Conservation (phyloP, 1,140 invertebrate genomes). For the Drosophila kurseongensis region DNA sequence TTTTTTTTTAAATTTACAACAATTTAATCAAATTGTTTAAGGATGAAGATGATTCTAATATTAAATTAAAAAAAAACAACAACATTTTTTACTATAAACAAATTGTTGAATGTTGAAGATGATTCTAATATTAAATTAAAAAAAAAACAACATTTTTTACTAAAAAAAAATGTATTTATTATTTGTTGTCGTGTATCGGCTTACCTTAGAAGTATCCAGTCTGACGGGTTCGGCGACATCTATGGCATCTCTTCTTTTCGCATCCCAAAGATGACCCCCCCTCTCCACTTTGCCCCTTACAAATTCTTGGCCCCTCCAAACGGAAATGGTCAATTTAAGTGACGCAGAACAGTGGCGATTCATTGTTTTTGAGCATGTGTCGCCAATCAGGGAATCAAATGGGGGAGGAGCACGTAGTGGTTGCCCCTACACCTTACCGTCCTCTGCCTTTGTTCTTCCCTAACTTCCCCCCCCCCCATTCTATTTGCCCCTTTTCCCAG, state of each 20-base stretch:
- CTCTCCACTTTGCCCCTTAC: background rate
- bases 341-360: slow-evolving; percentile 52
- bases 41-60: background rate
- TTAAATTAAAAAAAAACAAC: too few species aligned
- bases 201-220: slow-evolving; percentile 13
- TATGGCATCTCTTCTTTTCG: slow-evolving; percentile 13
- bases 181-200: slow-evolving; percentile 15
- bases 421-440: background rate
- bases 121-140: too few species aligned
- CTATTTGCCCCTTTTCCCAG: background rate
- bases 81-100: too few species aligned
- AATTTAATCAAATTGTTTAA: background rate
- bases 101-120: background rate
- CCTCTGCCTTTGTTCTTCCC: background rate
- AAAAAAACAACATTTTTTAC: too few species aligned
- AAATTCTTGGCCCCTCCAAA: slow-evolving; percentile 9
- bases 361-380: slow-evolving; percentile 58
- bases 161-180: too few species aligned
- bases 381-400: slow-evolving; percentile 16
- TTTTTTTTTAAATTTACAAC: background rate
- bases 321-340: slow-evolving; percentile 75
- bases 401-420: slow-evolving; percentile 18
- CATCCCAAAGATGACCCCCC: slow-evolving; percentile 1
- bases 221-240: slow-evolving; percentile 35
- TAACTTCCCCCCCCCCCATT: too few species aligned